phyloP scores from a whole-genome alignment of 1,140 invertebrate species.

The Andricus grossulariae region DNA sequence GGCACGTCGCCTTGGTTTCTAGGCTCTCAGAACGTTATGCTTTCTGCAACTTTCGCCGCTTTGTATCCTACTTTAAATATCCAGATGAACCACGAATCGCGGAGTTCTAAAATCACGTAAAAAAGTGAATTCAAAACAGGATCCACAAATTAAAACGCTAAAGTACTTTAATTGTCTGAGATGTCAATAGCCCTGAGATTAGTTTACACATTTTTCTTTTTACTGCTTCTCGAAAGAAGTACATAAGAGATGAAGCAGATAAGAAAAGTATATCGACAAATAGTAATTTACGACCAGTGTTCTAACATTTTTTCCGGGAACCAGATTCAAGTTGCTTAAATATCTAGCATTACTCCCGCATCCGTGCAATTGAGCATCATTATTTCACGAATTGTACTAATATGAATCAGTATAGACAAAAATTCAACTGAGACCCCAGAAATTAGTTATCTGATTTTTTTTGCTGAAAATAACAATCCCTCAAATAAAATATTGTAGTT shows the following conservation, averaged over 20 bases:
- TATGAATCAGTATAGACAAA: neutral
- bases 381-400: slow-evolving; percentile 10
- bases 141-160: too few species aligned
- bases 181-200: neutral
- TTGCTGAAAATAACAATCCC: too few species aligned
- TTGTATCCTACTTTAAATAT: slow-evolving; percentile 13
- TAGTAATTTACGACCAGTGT: slow-evolving; percentile 9
- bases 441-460: neutral
- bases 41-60: slow-evolving; percentile 25
- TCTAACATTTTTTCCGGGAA: neutral
- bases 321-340: slow-evolving; percentile 2
- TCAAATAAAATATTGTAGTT: too few species aligned
- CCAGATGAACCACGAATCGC: neutral
- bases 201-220: neutral
- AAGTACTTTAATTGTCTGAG: neutral
- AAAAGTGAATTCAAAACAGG: too few species aligned
- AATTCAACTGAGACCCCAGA: neutral
- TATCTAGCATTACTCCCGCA: slow-evolving; percentile 11
- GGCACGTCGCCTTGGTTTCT: neutral
- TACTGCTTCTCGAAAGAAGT: neutral
- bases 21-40: slow-evolving; percentile 10
- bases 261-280: neutral
- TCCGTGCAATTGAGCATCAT: slow-evolving; percentile 1
- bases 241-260: neutral
- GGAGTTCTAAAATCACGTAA: too few species aligned